Evolutionary conservation across 64 coral and sea anemone species (phyloP).

Genomic region (Dendrophyllia cribrosa): DNA sequence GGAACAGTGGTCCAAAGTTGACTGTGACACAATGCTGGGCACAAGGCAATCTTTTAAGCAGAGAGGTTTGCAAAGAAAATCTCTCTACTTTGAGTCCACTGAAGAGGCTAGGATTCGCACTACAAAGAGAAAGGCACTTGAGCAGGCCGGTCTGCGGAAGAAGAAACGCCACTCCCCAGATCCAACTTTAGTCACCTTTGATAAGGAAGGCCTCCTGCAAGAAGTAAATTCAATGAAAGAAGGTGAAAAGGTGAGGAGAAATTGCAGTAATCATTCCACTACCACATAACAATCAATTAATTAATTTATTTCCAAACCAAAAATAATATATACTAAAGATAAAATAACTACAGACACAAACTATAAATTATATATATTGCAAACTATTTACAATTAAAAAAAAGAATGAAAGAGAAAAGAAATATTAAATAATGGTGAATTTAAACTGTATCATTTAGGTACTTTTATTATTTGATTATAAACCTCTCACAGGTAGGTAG

Average conservation of each 20-base stretch:
- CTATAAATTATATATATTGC: too few relatives aligned
- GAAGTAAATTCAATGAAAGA: conserved; percentile 39
- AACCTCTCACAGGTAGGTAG: too few relatives aligned
- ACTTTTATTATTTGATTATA: too few relatives aligned
- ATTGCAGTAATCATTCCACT: too few relatives aligned
- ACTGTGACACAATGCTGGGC: conserved; percentile 21
- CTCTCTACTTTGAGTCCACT: conserved; percentile 26
- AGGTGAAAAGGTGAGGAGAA: not conserved
- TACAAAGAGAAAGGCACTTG: not conserved
- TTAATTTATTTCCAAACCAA: too few relatives aligned
- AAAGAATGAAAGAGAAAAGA: too few relatives aligned
- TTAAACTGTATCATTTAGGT: too few relatives aligned
- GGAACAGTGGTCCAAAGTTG: conserved; percentile 5
- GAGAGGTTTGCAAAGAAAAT: conserved; percentile 8
- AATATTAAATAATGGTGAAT: too few relatives aligned
- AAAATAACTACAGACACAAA: too few relatives aligned
- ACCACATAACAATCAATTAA: not conserved
- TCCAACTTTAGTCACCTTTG: not conserved
- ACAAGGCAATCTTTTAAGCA: conserved; percentile 10
- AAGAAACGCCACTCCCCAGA: conserved; percentile 9
- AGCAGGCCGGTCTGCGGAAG: not conserved
- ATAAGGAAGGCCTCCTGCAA: conserved; percentile 8
- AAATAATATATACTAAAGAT: too few relatives aligned
- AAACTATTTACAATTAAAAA: too few relatives aligned
- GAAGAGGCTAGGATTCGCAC: not conserved